phyloP scores from a whole-genome alignment of 2,797 vertebrate genomes.

The Pristis pectinata region DNA sequence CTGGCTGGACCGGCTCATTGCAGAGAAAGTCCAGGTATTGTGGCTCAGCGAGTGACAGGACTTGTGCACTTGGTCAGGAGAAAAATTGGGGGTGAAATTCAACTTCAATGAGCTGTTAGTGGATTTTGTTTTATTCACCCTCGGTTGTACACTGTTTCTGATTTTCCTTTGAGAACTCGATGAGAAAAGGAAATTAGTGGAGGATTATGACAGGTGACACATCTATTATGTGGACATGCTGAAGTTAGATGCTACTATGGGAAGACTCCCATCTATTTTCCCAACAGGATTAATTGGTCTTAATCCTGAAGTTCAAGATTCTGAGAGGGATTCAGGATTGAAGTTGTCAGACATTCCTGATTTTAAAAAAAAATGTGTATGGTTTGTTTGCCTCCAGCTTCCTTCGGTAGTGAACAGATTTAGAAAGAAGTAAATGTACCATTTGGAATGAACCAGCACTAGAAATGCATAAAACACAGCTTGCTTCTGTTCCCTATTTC shows the following conservation, averaged over 20 bases:
- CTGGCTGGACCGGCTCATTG: conserved; percentile 92
- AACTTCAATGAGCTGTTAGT: not conserved
- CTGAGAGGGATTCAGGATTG: not conserved
- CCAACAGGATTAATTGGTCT: not conserved
- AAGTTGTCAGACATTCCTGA: not conserved
- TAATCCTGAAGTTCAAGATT: not conserved
- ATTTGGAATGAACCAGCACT: not conserved
- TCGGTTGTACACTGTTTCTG: not conserved
- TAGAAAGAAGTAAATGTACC: not conserved
- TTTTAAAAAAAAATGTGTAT: not conserved
- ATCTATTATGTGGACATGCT: not conserved
- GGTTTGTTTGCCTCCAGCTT: not conserved
- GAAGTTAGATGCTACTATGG: not conserved
- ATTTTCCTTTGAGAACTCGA: not conserved
- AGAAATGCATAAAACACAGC: no score
- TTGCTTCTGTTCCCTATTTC: not conserved
- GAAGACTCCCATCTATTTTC: not conserved
- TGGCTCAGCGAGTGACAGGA: not conserved
- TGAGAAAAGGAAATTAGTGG: not conserved
- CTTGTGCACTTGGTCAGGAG: not conserved
- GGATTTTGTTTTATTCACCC: not conserved
- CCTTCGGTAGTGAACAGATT: not conserved
- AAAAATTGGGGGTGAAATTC: not conserved
- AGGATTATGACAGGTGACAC: not conserved
- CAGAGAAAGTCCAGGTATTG: conserved; percentile 96